Base-by-base conservation (phyloP, 2,113 vertebrate genomes). In the Acrocephalus kingi region DNA sequence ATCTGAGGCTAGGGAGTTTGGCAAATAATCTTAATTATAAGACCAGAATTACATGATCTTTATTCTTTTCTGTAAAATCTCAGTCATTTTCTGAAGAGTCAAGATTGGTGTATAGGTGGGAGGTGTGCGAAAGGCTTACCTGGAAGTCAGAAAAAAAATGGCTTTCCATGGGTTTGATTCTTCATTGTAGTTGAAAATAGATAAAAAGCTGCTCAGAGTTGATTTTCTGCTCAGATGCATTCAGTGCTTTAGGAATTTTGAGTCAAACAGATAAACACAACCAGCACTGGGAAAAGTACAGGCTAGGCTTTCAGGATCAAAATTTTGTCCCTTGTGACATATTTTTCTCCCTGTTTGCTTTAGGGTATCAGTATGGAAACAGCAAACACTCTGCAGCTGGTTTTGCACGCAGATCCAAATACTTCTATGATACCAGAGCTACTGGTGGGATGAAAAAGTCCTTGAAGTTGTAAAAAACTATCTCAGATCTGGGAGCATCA, bases 11-110 rank as follows among this genome's bases (percentile, higher is more conserved):
- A 63, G 4, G 4, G 22, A 58, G 13, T 72, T 69, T 63, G 48
- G 14, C 11, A 80, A 55, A 17, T n/a, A 46, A 49, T 41, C 7
- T 62, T 68, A 51, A 35, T 41, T 86, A 17, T 30, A 76, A 59
- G 4, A 54, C 6, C 25, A 45, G 54, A 69, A 39, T 43, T 6
- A 39, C 5, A 10, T n/a, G 0, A n/a, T 80, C 6, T 68, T 15
- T 46, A 4, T 27, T 35, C 17, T 66, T 21, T 59, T 61, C 15
- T 67, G 8, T 76, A 59, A 56, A 80, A 61, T 43, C 8, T 61
- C 23, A 41, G 6, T 58, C 3, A 9, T 80, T 84, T 93, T 81
- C 30, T 52, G 33, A 80, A n/a, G 6, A 72, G 13, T 61, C 28
- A 18, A 37, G 5, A 8, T n/a, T 72, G 25, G 3, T 62, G 4